A percentile compares a stretch with the other conserved stretches of the same genome.
phyloP scores from a whole-genome alignment of 2,113 vertebrate species.

The Noctilio leporinus region DNA sequence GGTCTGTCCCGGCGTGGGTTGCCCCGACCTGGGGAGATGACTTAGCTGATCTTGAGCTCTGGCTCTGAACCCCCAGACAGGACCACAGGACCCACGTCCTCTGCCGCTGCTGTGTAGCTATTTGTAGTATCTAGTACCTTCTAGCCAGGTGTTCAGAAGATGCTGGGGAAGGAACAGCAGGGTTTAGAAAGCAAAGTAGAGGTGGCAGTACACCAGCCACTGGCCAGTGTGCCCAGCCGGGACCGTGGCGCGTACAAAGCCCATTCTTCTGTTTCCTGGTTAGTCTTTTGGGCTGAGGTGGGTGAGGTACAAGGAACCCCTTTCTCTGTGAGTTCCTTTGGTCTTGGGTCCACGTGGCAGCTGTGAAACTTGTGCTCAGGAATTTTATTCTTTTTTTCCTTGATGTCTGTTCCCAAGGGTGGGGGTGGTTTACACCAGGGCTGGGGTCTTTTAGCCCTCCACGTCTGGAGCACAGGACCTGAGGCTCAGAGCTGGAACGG shows the following conservation, averaged over 20 bases:
- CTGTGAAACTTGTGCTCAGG: too few relatives aligned
- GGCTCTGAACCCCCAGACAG: background rate
- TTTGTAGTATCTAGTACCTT: background rate
- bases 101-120: accelerated
- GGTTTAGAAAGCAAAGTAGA: background rate
- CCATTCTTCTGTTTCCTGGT: background rate
- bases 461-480: background rate
- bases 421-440: background rate
- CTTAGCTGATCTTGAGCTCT: accelerated
- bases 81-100: background rate
- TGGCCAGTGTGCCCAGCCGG: background rate
- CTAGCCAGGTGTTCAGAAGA: background rate
- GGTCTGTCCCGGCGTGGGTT: background rate
- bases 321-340: background rate
- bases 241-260: accelerated
- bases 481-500: background rate
- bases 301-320: accelerated
- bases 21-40: background rate
- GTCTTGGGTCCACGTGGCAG: background rate
- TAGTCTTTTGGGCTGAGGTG: background rate
- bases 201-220: accelerated
- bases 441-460: background rate
- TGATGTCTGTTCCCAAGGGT: background rate
- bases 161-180: background rate
- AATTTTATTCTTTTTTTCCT: background rate